Conservation (phyloP, 1,140 invertebrate species). For the Lucilia cuprina region DNA sequence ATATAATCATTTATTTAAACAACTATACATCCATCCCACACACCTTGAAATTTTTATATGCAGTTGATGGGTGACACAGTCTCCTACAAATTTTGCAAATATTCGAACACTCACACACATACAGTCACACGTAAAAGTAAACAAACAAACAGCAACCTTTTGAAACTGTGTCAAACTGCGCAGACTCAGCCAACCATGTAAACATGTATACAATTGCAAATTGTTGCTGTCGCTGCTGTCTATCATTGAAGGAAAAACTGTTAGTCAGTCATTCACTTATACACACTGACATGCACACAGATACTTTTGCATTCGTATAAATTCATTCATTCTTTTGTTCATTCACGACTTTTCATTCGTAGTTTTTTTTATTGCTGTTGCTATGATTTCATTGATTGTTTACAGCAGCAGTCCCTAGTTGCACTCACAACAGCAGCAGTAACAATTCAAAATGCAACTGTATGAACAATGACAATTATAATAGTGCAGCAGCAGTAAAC, state of each 20-base stretch:
- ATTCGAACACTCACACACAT: background rate
- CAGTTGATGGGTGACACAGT: background rate
- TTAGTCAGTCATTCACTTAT: background rate
- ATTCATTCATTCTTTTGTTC: constrained; percentile 27
- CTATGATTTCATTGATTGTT: background rate
- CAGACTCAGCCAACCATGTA: constrained; percentile 13
- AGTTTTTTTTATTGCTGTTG: background rate
- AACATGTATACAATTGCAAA: background rate
- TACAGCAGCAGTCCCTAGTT: background rate
- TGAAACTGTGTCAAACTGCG: constrained; percentile 16
- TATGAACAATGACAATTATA: background rate
- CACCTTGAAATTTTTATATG: background rate
- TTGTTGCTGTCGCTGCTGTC: background rate
- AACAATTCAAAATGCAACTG: background rate
- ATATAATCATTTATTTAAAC: background rate
- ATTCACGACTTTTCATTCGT: constrained; percentile 19
- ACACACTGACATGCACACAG: background rate
- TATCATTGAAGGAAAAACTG: constrained; percentile 3
- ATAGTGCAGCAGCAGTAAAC: background rate
- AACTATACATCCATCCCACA: background rate
- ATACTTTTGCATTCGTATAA: background rate
- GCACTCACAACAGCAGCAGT: background rate
- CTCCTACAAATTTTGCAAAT: background rate
- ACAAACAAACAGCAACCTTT: background rate
- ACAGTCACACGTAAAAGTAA: too few relatives aligned